These are phyloP conservation scores for Phania funesta DNA, from an alignment of 2,888 invertebrate genomes.

Conservation along the genomic window DNA sequence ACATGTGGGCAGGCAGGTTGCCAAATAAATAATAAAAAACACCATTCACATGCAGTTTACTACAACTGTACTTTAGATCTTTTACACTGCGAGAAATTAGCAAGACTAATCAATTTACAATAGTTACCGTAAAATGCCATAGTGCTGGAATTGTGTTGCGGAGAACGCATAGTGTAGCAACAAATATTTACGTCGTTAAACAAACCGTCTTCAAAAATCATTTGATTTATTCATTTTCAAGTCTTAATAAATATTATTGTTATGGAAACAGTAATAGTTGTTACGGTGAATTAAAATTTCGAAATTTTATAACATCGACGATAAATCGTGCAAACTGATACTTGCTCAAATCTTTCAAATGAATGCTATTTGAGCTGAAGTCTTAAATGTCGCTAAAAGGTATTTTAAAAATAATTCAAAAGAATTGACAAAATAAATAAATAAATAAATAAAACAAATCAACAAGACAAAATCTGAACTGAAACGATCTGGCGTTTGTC, in stretches of 20 bases:
- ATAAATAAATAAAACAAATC: too few species aligned
- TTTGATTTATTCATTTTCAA: background rate
- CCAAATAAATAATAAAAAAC: conserved; percentile 46
- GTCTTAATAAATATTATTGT: background rate
- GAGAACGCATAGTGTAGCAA: too few species aligned
- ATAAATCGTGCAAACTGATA: conserved; percentile 20
- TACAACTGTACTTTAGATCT: background rate
- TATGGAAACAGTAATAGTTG: conserved; percentile 30
- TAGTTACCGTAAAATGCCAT: background rate
- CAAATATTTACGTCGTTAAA: too few species aligned
- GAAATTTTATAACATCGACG: conserved; percentile 1
- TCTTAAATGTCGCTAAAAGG: background rate
- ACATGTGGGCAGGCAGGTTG: conserved; percentile 55
- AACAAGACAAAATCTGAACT: too few species aligned
- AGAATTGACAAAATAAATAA: background rate
- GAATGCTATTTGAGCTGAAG: conserved; percentile 13
- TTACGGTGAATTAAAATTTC: conserved; percentile 29
- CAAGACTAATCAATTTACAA: background rate
- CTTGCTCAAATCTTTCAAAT: background rate
- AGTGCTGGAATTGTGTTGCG: too few species aligned
- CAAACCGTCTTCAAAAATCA: background rate
- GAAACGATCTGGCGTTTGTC: too few species aligned
- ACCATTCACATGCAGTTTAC: background rate
- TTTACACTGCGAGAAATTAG: conserved; percentile 24
- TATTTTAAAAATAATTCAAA: background rate